Percentiles rank a stretch among this genome's conserved stretches.
phyloP scores from a whole-genome alignment of 2,797 vertebrate genomes.

The Gephyroberyx darwinii region DNA sequence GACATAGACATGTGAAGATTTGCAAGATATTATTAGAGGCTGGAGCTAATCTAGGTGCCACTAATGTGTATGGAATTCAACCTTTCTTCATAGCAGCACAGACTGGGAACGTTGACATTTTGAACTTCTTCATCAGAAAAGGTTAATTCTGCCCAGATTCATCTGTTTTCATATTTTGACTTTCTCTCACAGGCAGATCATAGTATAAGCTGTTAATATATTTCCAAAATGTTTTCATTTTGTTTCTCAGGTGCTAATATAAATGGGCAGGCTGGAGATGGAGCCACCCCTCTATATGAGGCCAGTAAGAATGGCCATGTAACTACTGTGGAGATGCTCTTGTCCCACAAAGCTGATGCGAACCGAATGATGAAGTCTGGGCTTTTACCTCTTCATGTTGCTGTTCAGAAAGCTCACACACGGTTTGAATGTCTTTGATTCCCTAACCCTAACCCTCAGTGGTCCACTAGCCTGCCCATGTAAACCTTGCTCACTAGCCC shows the following conservation, averaged over 20 bases:
- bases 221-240: background rate
- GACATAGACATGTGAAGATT: slow-evolving; percentile 81
- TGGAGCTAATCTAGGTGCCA: slow-evolving; percentile 81
- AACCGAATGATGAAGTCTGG: slow-evolving; percentile 86
- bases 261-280: slow-evolving; percentile 86
- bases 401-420: slow-evolving; percentile 75
- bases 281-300: slow-evolving; percentile 87
- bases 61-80: slow-evolving; percentile 85
- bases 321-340: slow-evolving; percentile 81
- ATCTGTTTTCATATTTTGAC: background rate
- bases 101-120: slow-evolving; percentile 81
- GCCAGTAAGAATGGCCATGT: slow-evolving; percentile 87
- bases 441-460: too few species aligned
- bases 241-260: slow-evolving; percentile 83
- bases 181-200: background rate
- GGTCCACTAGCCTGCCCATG: too few species aligned
- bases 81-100: slow-evolving; percentile 89
- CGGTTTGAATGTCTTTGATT: slow-evolving; percentile 25
- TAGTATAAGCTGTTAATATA: too few species aligned
- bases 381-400: slow-evolving; percentile 86
- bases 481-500: too few species aligned
- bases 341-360: slow-evolving; percentile 85
- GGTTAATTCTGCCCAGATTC: slow-evolving; percentile 75
- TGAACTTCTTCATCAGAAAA: slow-evolving; percentile 82
- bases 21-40: slow-evolving; percentile 84